Evolutionary conservation across 2,113 vertebrate genomes (phyloP).

Genomic region (Anthoscopus minutus): DNA sequence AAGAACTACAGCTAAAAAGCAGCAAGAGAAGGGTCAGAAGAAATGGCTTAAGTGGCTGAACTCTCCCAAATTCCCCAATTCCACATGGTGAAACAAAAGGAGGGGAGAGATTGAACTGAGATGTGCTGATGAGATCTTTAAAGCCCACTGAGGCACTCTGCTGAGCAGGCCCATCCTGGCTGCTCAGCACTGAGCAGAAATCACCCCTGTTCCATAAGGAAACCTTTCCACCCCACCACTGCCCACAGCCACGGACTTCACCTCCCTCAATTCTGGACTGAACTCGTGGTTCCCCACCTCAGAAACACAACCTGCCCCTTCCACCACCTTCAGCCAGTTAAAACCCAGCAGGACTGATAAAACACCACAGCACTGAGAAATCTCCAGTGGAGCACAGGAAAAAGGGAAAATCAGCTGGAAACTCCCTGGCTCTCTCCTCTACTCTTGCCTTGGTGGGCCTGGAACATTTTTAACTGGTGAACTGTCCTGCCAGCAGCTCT

Average conservation of each 20-base stretch:
- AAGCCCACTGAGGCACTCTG: neutral
- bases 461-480: neutral
- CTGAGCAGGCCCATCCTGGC: neutral
- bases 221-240: neutral
- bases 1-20: neutral
- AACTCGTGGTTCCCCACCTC: neutral
- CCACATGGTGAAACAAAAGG: neutral
- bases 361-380: neutral
- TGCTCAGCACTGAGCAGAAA: neutral
- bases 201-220: neutral
- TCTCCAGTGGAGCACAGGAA: conserved; percentile 10
- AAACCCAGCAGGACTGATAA: neutral
- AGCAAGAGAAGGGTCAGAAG: neutral
- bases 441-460: neutral
- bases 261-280: neutral
- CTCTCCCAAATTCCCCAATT: neutral
- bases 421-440: neutral
- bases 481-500: neutral
- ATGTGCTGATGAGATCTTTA: neutral
- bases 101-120: neutral
- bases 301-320: neutral
- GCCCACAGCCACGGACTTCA: neutral
- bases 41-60: neutral
- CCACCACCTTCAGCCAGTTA: neutral
- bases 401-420: neutral